A percentile compares a stretch with the other conserved stretches of the same genome.
phyloP scores from a whole-genome alignment of 2,113 vertebrate species.

The Oreocharis arfaki region DNA sequence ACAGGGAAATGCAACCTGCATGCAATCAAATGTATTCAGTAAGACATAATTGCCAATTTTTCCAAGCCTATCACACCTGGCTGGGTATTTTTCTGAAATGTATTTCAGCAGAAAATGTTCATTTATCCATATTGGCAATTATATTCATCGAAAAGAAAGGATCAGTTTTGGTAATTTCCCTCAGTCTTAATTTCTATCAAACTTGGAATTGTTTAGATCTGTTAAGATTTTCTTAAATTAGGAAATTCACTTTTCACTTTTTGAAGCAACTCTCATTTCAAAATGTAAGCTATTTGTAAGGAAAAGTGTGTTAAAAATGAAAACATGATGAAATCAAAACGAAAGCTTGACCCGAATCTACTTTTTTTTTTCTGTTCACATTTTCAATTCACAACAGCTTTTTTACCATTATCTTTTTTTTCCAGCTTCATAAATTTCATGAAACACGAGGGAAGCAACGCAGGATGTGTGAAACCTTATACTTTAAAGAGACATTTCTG shows the following conservation, averaged over 20 bases:
- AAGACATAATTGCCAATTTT: background rate
- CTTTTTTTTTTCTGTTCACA: background rate
- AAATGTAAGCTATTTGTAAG: background rate
- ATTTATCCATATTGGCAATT: background rate
- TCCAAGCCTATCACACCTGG: background rate
- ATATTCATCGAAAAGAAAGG: background rate
- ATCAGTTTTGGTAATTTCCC: background rate
- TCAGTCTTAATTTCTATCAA: background rate
- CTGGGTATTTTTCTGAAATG: background rate
- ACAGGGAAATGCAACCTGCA: background rate
- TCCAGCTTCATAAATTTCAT: background rate
- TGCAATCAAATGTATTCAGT: conserved; percentile 31
- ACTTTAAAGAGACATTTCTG: background rate
- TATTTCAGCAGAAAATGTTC: background rate
- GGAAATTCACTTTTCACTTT: background rate
- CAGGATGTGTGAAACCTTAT: background rate
- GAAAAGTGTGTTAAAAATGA: background rate
- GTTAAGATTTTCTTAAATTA: background rate
- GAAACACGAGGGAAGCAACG: background rate
- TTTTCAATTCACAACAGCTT: background rate
- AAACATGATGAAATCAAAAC: background rate
- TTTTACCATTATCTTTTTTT: background rate
- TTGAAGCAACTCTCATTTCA: background rate
- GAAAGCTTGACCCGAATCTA: background rate
- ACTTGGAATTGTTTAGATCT: background rate